These are phyloP conservation scores for Zaprionus camerounensis DNA, from an alignment of 1,140 invertebrate genomes.

Conservation along the genomic window DNA sequence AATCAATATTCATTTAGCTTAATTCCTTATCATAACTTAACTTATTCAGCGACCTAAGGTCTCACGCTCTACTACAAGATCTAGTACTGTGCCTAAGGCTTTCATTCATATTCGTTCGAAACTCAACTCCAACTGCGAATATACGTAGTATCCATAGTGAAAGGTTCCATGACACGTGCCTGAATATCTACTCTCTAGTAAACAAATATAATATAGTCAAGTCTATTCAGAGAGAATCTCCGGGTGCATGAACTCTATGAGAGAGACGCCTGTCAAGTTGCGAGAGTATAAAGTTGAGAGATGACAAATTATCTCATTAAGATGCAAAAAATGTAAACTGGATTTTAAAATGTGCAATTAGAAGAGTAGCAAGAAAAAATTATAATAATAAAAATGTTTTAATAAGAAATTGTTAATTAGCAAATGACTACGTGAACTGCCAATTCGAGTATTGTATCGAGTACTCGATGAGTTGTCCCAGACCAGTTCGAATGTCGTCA, in stretches of 20 bases:
- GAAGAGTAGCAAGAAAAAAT: conserved; percentile 18
- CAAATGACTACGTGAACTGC: conserved; percentile 29
- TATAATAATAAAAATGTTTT: conserved; percentile 25
- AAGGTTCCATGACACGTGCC: conserved; percentile 6
- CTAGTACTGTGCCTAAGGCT: background rate
- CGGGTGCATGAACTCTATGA: conserved; percentile 2
- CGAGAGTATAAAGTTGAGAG: background rate
- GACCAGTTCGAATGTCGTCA: conserved; percentile 67
- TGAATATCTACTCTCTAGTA: background rate
- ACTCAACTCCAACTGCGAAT: background rate
- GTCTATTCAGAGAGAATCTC: background rate
- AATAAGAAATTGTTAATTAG: conserved; percentile 49
- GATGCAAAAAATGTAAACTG: conserved; percentile 9
- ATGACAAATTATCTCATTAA: conserved; percentile 20
- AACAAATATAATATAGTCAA: background rate
- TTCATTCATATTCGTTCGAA: background rate
- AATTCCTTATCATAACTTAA: too few relatives aligned
- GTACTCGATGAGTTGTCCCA: conserved; percentile 16
- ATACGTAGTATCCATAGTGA: background rate
- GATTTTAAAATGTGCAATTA: conserved; percentile 27
- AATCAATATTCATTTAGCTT: too few relatives aligned
- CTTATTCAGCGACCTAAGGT: too few relatives aligned
- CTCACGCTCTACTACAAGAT: background rate
- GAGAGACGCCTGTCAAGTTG: background rate
- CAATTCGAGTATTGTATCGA: conserved; percentile 9